phyloP scores from a whole-genome alignment of 1,140 invertebrate species.

The Ceratosolen solmsi region DNA sequence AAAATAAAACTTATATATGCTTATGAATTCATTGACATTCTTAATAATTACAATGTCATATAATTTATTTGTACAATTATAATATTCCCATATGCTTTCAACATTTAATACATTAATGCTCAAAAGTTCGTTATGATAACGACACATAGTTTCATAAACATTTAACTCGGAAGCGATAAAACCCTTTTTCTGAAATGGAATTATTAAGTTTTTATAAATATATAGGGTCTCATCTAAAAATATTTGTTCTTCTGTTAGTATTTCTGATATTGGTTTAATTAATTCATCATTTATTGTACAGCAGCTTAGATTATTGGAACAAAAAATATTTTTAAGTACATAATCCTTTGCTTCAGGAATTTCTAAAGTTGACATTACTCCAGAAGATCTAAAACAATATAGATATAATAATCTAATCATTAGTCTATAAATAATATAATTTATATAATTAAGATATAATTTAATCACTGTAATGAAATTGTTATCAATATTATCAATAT shows the following conservation, averaged over 20 bases:
- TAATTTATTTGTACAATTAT: slow-evolving; percentile 77
- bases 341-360: slow-evolving; percentile 57
- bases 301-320: slow-evolving; percentile 68
- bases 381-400: slow-evolving; percentile 59
- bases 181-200: slow-evolving; percentile 77
- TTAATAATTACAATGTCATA: slow-evolving; percentile 80
- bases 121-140: slow-evolving; percentile 80
- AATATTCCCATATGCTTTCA: slow-evolving; percentile 78
- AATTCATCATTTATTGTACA: slow-evolving; percentile 65
- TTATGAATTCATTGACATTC: slow-evolving; percentile 82
- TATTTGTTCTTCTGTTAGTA: slow-evolving; percentile 78
- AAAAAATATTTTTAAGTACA: slow-evolving; percentile 65
- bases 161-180: slow-evolving; percentile 74
- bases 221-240: slow-evolving; percentile 80
- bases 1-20: slow-evolving; percentile 83
- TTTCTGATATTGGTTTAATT: slow-evolving; percentile 71
- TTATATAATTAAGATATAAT: too few relatives aligned
- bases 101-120: slow-evolving; percentile 81
- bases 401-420: neutral
- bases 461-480: too few relatives aligned
- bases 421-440: neutral
- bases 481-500: too few relatives aligned
- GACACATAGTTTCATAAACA: slow-evolving; percentile 79
- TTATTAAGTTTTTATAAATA: slow-evolving; percentile 78
- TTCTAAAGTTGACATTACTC: slow-evolving; percentile 66